phyloP scores from a whole-genome alignment of 2,113 vertebrate species.

The Prolemur simus region DNA sequence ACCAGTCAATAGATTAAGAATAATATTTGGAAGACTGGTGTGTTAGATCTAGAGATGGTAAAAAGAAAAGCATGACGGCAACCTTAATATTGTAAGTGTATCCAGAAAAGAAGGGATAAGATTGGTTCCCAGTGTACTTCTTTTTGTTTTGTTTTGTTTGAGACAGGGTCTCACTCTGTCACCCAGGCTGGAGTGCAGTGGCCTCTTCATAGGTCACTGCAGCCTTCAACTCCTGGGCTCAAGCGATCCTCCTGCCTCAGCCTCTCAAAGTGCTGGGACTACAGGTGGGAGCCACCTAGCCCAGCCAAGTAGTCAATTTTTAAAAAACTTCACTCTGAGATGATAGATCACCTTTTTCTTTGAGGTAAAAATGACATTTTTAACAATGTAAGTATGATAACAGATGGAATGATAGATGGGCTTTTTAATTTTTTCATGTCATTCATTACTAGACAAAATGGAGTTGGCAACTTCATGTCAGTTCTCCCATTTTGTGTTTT shows the following conservation, averaged over 20 bases:
- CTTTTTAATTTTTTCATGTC: neutral
- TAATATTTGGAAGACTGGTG: neutral
- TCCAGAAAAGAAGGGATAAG: neutral
- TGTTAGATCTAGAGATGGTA: neutral
- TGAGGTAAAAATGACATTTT: neutral
- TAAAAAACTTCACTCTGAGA: neutral
- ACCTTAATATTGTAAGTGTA: neutral
- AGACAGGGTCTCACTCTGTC: too few relatives aligned
- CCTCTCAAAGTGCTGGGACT: too few relatives aligned
- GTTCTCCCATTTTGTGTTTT: neutral
- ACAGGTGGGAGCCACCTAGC: too few relatives aligned
- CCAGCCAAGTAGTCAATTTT: neutral
- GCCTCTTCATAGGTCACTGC: too few relatives aligned
- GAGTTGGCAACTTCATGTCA: neutral
- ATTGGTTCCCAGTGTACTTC: neutral
- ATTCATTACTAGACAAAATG: neutral
- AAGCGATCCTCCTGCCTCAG: too few relatives aligned
- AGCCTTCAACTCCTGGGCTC: too few relatives aligned
- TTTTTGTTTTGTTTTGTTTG: neutral
- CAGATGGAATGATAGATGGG: neutral
- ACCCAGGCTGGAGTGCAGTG: too few relatives aligned
- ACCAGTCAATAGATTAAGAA: neutral
- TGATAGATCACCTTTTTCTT: neutral
- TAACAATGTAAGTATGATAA: neutral
- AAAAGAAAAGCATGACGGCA: neutral